Conservation (phyloP, 1,140 invertebrate genomes). For the Limonius californicus region DNA sequence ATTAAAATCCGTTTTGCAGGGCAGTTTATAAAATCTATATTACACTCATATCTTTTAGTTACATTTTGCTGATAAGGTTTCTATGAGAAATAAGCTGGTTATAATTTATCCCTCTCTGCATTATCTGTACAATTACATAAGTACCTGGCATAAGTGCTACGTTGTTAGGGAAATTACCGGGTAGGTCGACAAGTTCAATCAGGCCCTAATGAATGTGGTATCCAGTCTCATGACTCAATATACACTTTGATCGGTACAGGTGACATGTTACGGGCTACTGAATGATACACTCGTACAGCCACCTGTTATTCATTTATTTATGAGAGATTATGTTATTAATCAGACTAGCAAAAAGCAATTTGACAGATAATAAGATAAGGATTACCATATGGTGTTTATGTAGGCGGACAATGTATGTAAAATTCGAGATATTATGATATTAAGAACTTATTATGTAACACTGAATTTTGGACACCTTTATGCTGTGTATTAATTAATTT, state of each 20-base stretch:
- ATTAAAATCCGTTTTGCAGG: no score
- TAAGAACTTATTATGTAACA: no score
- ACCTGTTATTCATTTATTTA: conserved; percentile 3
- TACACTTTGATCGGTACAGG: background rate
- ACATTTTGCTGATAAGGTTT: no score
- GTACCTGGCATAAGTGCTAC: background rate
- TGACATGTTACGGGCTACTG: conserved; percentile 3
- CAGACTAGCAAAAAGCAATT: conserved; percentile 1
- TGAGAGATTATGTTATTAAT: background rate
- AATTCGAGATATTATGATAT: no score
- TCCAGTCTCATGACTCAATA: background rate
- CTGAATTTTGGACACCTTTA: no score
- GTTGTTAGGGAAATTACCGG: background rate
- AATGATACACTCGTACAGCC: background rate
- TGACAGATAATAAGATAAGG: no score
- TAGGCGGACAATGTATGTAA: no score
- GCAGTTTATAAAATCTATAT: no score
- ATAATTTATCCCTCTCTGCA: background rate
- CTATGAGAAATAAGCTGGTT: no score
- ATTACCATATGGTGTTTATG: no score
- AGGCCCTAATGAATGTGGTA: background rate
- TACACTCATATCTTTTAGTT: no score
- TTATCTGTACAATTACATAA: background rate
- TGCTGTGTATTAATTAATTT: no score
- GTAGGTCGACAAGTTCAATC: background rate